A percentile compares a stretch with the other conserved stretches of the same genome.
Evolutionary conservation across 2,888 invertebrate genomes (phyloP).

Genomic region (Acheta domesticus): DNA sequence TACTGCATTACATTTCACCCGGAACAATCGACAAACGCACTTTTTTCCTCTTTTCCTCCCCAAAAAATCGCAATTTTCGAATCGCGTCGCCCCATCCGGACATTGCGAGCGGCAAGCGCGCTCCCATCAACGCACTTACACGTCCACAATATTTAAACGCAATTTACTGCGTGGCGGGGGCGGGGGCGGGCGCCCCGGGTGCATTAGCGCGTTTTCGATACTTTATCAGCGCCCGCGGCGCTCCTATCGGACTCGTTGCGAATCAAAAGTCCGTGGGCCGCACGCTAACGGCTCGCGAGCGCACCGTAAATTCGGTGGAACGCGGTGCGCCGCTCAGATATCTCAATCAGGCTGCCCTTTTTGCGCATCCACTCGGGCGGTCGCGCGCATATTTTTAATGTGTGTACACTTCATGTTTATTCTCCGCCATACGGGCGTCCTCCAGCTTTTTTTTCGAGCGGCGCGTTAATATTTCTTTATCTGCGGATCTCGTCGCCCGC

Average conservation of each 20-base stretch:
- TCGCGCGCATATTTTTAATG: not conserved
- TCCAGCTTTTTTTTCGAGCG: not conserved
- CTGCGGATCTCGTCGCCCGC: not conserved
- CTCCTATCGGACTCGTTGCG: constrained; percentile 1
- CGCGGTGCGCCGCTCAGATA: not conserved
- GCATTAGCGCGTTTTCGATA: constrained; percentile 6
- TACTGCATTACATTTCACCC: not conserved
- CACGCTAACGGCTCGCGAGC: not conserved
- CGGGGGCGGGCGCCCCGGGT: not conserved
- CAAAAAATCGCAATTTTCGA: not conserved
- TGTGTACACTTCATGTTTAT: constrained; percentile 11
- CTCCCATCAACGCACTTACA: constrained; percentile 1
- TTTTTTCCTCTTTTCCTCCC: not conserved
- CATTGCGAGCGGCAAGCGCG: not conserved
- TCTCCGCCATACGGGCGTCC: not conserved
- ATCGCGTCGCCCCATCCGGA: not conserved
- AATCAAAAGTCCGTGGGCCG: constrained; percentile 5
- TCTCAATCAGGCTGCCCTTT: not conserved
- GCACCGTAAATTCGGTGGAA: not conserved
- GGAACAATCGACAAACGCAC: constrained; percentile 3
- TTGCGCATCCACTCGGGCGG: not conserved
- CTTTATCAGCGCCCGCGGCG: constrained; percentile 18
- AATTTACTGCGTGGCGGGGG: not conserved
- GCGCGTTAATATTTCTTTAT: constrained; percentile 1
- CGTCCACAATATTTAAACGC: not conserved